phyloP scores from a whole-genome alignment of 1,140 invertebrate species.

The Zaprionus vittiger region DNA sequence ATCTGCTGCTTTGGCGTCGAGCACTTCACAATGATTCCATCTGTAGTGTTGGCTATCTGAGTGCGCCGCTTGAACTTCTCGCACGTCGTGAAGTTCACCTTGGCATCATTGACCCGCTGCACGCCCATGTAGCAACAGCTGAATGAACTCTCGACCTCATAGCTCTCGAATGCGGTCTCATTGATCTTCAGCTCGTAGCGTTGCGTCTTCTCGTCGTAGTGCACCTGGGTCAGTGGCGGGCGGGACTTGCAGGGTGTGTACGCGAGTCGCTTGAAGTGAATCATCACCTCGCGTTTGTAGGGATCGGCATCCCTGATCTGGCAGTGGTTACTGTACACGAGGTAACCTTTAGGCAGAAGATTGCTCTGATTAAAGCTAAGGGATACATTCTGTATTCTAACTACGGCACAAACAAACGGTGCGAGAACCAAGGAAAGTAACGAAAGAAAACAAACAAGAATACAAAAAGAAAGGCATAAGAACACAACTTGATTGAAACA shows the following conservation, averaged over 20 bases:
- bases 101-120: constrained; percentile 66
- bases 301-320: constrained; percentile 89
- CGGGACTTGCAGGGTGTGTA: constrained; percentile 86
- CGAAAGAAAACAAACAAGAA: neutral
- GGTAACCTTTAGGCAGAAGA: constrained; percentile 85
- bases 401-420: constrained; percentile 2
- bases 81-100: constrained; percentile 71
- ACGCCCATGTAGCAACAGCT: constrained; percentile 86
- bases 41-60: constrained; percentile 80
- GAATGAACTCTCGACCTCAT: constrained; percentile 66
- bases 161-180: constrained; percentile 68
- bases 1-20: constrained; percentile 53
- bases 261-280: constrained; percentile 86
- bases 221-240: constrained; percentile 85
- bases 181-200: constrained; percentile 70
- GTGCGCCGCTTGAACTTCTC: constrained; percentile 74
- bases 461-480: neutral
- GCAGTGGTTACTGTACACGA: constrained; percentile 89
- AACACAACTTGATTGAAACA: neutral
- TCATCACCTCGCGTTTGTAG: constrained; percentile 87
- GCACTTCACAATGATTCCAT: constrained; percentile 86
- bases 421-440: neutral
- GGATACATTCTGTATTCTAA: neutral
- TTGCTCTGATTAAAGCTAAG: constrained; percentile 26
- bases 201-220: constrained; percentile 59